These are phyloP conservation scores for Athetis lepigone DNA, from an alignment of 2,888 invertebrate species.

Conservation along the genomic window DNA sequence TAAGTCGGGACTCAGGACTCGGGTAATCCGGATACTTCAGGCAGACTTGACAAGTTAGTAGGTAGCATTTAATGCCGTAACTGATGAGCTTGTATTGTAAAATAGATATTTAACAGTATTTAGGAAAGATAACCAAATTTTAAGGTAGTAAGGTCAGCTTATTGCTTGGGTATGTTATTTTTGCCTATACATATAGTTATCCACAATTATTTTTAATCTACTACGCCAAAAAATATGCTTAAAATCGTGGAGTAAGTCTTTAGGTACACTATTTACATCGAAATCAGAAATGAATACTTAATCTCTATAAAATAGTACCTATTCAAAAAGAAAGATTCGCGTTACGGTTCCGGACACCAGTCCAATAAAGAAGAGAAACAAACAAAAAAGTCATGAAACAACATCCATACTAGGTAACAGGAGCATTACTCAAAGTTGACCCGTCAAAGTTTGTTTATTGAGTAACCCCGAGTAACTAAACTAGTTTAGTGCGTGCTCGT, in stretches of 20 bases:
- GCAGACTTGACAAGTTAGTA: slow-evolving; percentile 28
- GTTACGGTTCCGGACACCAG: not conserved
- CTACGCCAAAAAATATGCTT: no score
- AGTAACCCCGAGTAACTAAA: slow-evolving; percentile 60
- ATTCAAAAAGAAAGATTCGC: not conserved
- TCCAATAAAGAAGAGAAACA: not conserved
- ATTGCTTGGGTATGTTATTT: no score
- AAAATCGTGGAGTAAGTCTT: no score
- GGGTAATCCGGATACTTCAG: slow-evolving; percentile 23
- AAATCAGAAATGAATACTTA: no score
- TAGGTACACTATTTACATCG: no score
- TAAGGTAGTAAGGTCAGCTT: not conserved
- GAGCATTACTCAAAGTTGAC: slow-evolving; percentile 41
- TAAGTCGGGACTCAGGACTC: not conserved
- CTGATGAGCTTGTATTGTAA: slow-evolving; percentile 8
- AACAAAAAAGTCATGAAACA: slow-evolving; percentile 12
- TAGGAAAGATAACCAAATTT: not conserved
- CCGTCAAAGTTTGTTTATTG: slow-evolving; percentile 59
- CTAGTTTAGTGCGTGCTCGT: slow-evolving; percentile 57
- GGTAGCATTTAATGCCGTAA: slow-evolving; percentile 31
- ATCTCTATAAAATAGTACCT: not conserved
- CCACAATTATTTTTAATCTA: no score
- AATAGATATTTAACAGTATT: slow-evolving; percentile 1
- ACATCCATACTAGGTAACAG: slow-evolving; percentile 18
- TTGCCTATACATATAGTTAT: no score